Evolutionary conservation across 2,888 invertebrate species (phyloP), one percentile per base, ranked within the genome.

Genomic region (Arge pagana): DNA sequence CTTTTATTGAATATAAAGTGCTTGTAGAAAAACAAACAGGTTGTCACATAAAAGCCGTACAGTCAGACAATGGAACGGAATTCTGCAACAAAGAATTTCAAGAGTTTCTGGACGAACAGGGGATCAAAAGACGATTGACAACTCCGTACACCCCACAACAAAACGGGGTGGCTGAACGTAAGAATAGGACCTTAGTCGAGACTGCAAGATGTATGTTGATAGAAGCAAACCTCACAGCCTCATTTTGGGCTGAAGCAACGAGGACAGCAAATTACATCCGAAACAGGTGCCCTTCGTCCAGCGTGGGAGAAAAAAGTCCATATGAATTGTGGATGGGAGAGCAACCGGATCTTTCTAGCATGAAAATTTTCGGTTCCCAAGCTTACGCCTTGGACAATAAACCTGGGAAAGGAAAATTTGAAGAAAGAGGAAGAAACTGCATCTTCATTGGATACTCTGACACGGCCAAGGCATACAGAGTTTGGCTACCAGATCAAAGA

Each of bases 151-250:
- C 60, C 4, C 69, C 66, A 4, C 58, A 70, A 45, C 66, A 67
- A 39, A 73, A 72, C 54, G 71, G 68, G 1, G 45, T 57, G 1
- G 62, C 70, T 3, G 71, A 73, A 48, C 31, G 67, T 5, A 63
- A 66, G 43, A 56, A 61, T 21, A 19, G 56, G 15, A 60, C 59
- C 6, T 31, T 60, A 4, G 19, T 58, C 2, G 60, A 70, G 31
- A 56, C 52, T 42, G 59, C 59, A 3, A 50, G 60, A 19, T 59
- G 61, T 18, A 36, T 36, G 36, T 16, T 36, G 16, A 15, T 15
- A 16, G 16, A 3, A 36, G 36, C 36, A 4, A 18, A 18, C 4
- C 16, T n/a, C 7, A 15, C 36, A 5, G 16, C 36, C 6, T 4
- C 7, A 6, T 15, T 36, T 13, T 36, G 36, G 36, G 36, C 36